Evolutionary conservation across 1,140 invertebrate species (phyloP).

Genomic region (Caenorhabditis tropicalis): DNA sequence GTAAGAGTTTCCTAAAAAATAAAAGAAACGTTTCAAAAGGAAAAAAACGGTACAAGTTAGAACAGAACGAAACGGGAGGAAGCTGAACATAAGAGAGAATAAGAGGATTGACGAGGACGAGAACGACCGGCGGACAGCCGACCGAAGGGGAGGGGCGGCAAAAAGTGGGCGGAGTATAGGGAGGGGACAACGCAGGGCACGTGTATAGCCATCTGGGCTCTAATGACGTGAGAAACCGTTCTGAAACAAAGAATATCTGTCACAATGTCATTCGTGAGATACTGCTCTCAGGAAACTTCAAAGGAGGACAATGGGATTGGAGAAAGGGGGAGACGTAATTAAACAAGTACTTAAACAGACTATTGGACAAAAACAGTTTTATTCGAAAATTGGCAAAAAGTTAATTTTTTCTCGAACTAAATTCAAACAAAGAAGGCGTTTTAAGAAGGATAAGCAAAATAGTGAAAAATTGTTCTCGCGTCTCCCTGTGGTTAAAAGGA

Average conservation of each 20-base stretch:
- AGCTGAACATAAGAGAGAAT: not conserved
- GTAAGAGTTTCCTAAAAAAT: constrained; percentile 20
- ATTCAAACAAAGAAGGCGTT: too few relatives aligned
- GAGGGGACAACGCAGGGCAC: not conserved
- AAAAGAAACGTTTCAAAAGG: not conserved
- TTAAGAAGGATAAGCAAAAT: too few relatives aligned
- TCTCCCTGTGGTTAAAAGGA: too few relatives aligned
- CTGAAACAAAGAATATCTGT: not conserved
- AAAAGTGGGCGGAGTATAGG: not conserved
- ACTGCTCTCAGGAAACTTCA: not conserved
- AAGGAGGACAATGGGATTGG: too few relatives aligned
- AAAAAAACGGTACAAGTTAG: not conserved
- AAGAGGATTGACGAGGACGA: not conserved
- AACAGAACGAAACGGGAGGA: not conserved
- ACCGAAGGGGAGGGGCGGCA: constrained; percentile 9
- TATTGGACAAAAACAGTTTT: too few relatives aligned
- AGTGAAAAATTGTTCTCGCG: too few relatives aligned
- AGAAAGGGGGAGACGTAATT: too few relatives aligned
- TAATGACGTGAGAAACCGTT: constrained; percentile 12
- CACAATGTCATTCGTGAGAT: not conserved
- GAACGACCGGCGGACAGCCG: constrained; percentile 6
- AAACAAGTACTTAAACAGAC: too few relatives aligned
- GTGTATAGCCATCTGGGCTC: not conserved
- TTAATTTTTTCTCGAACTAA: too few relatives aligned
- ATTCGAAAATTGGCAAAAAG: too few relatives aligned